Evolutionary conservation across 2,797 vertebrate genomes (phyloP).

Genomic region (Paedocypris micromegethes): DNA sequence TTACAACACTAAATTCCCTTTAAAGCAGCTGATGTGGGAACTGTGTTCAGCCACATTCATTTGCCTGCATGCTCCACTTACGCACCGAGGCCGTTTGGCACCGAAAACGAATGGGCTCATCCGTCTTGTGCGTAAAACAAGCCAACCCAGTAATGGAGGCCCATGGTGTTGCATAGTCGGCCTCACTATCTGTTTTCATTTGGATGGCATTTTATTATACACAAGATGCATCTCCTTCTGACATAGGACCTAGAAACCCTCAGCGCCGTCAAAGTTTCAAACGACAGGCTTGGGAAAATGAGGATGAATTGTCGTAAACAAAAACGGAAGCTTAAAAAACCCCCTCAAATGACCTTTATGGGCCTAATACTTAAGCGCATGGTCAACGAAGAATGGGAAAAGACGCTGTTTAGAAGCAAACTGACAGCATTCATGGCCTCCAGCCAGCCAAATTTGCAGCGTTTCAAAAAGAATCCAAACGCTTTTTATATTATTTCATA

Average conservation of each 20-base stretch:
- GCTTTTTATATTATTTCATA: slow-evolving; percentile 3
- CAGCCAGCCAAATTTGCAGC: not conserved
- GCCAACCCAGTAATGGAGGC: slow-evolving; percentile 62
- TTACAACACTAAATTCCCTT: slow-evolving; percentile 26
- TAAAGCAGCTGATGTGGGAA: slow-evolving; percentile 18
- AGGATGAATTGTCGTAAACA: slow-evolving; percentile 69
- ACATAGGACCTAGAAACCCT: slow-evolving; percentile 37
- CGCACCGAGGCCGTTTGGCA: slow-evolving; percentile 31
- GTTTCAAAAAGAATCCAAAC: slow-evolving; percentile 19
- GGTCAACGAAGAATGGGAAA: no score
- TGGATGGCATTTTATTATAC: slow-evolving; percentile 70
- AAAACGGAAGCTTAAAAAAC: slow-evolving; percentile 19
- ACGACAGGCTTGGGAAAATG: slow-evolving; percentile 60
- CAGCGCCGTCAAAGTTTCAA: slow-evolving; percentile 47
- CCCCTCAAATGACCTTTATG: no score
- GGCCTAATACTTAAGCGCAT: no score
- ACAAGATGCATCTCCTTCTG: slow-evolving; percentile 49
- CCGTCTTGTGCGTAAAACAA: slow-evolving; percentile 60
- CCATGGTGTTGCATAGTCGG: slow-evolving; percentile 60
- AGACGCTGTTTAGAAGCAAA: no score
- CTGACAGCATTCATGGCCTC: not conserved
- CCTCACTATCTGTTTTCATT: slow-evolving; percentile 76
- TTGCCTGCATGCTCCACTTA: slow-evolving; percentile 40
- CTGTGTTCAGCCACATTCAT: slow-evolving; percentile 16
- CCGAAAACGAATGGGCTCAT: slow-evolving; percentile 61